A percentile compares a stretch with the other conserved stretches of the same genome.
phyloP scores from a whole-genome alignment of 2,797 vertebrate genomes.

The Taenioides sp. region DNA sequence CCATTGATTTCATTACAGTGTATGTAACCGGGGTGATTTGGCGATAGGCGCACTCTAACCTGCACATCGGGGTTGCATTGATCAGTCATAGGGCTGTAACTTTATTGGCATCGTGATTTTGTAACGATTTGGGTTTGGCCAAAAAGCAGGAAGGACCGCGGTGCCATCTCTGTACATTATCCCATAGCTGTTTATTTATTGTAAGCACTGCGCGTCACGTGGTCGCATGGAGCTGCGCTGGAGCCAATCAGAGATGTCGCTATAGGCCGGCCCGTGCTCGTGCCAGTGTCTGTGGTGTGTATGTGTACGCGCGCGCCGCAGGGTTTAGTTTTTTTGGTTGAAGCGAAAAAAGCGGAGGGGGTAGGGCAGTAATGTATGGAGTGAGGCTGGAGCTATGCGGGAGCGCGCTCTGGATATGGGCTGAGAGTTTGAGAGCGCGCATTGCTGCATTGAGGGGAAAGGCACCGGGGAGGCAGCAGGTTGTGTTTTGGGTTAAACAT shows the following conservation, averaged over 20 bases:
- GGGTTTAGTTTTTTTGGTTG: conserved; percentile 41
- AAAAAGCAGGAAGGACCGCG: conserved; percentile 3
- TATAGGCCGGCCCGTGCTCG: conserved; percentile 55
- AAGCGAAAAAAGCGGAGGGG: conserved; percentile 26
- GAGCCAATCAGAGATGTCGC: conserved; percentile 64
- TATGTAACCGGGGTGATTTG: background rate
- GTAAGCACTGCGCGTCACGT: conserved; percentile 76
- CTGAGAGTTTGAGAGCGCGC: conserved; percentile 70
- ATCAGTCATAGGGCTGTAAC: background rate
- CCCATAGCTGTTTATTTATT: conserved; percentile 80
- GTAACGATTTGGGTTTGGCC: background rate
- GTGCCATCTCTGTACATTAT: conserved; percentile 42
- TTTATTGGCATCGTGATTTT: background rate
- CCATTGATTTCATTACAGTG: background rate
- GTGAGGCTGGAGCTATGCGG: background rate
- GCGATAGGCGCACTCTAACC: background rate
- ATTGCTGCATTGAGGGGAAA: conserved; percentile 78
- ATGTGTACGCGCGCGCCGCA: conserved; percentile 54
- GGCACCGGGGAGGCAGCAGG: conserved; percentile 63
- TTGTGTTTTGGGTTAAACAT: conserved; percentile 52
- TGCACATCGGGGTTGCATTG: background rate
- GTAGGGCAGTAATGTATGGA: conserved; percentile 36
- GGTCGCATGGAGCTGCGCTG: conserved; percentile 63
- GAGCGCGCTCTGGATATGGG: conserved; percentile 62
- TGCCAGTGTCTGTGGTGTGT: conserved; percentile 20